Base-by-base conservation (phyloP, 2,797 vertebrate genomes). In the Xiphorhynchus erythropygius region DNA sequence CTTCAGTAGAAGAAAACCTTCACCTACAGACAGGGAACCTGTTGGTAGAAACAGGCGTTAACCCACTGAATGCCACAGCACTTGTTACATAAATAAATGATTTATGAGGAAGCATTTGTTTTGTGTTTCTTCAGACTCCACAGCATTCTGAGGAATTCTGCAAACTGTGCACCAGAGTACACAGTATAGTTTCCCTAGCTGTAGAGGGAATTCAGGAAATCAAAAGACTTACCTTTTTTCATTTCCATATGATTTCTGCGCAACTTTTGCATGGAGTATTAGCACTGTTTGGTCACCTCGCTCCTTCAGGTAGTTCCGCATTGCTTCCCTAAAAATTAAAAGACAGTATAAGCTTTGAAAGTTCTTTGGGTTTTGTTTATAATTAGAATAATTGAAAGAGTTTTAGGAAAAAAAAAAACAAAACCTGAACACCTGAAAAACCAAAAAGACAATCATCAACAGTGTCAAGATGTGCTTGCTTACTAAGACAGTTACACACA, bases 221-320 rank as follows among this genome's bases (percentile, higher is more conserved):
- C 52, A 44, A 14, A 18, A 17, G 7, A 35, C 55, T 97, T 97
- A 99, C 99, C 99, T 98, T 98, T 99, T 99, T 94, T 99, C 99
- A 97, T 99, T 99, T 96, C 99, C 99, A 16, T 99, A 99, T 1
- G 99, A 99, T 96, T 99, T 99, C 98, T 99, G 99, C 95, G 99
- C 99, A 98, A 99, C 99, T 98, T 99, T 99, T 9, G 99, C 99
- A 16, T 99, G 99, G 96, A 99, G 99, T 97, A 99, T 99, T 97
- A 99, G 99, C 92, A 99, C 99, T 47, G 99, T 99, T 97, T 99
- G 99, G 98, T 99, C 99, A 33, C 99, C 99, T 97, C 99, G 98
- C 97, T 99, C 99, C 98, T 99, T 99, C 96, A 99, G 98, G 97
- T 99, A 99, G 98, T 99, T 99, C 94, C 99, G 97, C 99, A 99